Conservation (phyloP, 2,113 vertebrate genomes). For the Notothenia rossii region DNA sequence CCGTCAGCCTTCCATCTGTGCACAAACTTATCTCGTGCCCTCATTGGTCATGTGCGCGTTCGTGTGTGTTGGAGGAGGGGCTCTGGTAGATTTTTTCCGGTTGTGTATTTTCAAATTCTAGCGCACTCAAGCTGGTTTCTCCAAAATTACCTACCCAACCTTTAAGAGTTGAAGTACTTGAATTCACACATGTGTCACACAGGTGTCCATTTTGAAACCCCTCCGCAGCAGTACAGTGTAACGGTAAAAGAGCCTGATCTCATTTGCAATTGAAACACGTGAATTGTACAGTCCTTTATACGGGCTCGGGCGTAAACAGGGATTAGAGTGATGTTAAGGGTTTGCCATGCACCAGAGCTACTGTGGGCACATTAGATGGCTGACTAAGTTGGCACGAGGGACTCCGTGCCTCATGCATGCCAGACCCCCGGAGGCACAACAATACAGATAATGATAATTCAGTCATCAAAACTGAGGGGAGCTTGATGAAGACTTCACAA, state of each 20-base stretch:
- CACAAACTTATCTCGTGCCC: too few species aligned
- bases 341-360: slow-evolving; percentile 60
- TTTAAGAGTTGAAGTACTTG: background rate
- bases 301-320: slow-evolving; percentile 29
- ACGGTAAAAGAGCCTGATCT: slow-evolving; percentile 32
- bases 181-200: slow-evolving; percentile 33
- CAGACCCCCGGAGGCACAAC: slow-evolving; percentile 46
- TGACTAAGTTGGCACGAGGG: slow-evolving; percentile 66
- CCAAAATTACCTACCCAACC: too few species aligned
- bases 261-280: slow-evolving; percentile 64
- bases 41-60: too few species aligned
- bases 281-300: slow-evolving; percentile 58
- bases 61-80: too few species aligned
- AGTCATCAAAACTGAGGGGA: slow-evolving; percentile 31
- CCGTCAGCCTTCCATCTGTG: too few species aligned
- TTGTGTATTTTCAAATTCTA: too few species aligned
- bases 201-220: too few species aligned
- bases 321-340: slow-evolving; percentile 66
- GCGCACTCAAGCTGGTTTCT: too few species aligned
- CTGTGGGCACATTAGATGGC: slow-evolving; percentile 63
- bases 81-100: too few species aligned
- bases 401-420: slow-evolving; percentile 31
- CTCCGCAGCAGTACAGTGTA: background rate
- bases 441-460: slow-evolving; percentile 75
- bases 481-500: slow-evolving; percentile 52